Base-by-base conservation (phyloP, 1,140 invertebrate species). In the Drosophila guanche region DNA sequence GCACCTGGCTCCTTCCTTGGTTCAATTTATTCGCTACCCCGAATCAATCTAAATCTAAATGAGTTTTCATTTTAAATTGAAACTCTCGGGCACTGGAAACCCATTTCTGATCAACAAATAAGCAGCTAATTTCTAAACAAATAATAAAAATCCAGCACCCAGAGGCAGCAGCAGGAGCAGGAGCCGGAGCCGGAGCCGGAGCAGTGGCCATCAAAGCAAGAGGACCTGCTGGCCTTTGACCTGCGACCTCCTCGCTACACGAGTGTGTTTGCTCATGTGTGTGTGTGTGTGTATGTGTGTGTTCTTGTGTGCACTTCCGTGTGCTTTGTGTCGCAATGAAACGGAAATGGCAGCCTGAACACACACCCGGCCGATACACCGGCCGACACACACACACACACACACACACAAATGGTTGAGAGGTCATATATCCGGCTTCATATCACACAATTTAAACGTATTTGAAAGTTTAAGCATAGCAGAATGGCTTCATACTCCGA, bases 261-360 rank as follows among this genome's bases (percentile, higher is more conserved):
- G 16, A 20, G 16, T 20, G 47, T 62, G 77, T 50, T 46, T 42
- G 51, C 27, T 63, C 47, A 63, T 62, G 62, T 80, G 66, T 80
- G 60, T 43, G 33, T 55, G 27, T 63, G 60, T 51, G 59, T 56
- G 46, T 33, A n/a, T 68, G 54, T 52, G 42, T 61, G 54, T 47
- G 47, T 66, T 46, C 59, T 27, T 83, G 56, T 73, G 57, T 67
- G 75, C 57, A 84, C 65, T 84, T 84, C 79, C 79, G 79, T 57
- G 74, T 76, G 65, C 59, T 83, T 79, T 85, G 80, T 74, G 75
- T 78, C 79, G 70, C 70, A 79, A 63, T 76, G 66, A 60, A 85
- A 76, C 80, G 79, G 79, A 84, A 79, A 84, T 79, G 68, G 55
- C 79, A 84, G 66, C 57, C 65, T 75, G 57, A 57, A 62, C 72